Evolutionary conservation across 2,888 invertebrate species (phyloP).

Genomic region (Crepidodera aurea): DNA sequence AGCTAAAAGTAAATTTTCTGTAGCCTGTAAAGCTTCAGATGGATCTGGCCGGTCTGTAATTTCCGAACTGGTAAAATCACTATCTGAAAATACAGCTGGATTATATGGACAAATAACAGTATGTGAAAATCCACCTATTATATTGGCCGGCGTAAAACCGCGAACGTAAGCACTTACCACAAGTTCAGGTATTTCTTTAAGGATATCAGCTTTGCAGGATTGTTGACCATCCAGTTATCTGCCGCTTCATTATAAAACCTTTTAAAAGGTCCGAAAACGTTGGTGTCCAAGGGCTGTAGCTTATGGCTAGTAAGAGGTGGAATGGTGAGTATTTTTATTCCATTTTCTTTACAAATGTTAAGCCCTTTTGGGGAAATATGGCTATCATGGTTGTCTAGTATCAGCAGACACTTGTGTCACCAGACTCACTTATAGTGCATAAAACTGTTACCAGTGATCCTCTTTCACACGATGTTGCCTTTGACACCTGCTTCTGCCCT

Average conservation of each 20-base stretch:
- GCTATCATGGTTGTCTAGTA: too few species aligned
- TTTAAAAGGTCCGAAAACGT: slow-evolving; percentile 1
- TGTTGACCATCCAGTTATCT: slow-evolving; percentile 1
- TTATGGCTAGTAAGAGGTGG: too few species aligned
- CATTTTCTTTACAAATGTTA: neutral
- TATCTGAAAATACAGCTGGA: slow-evolving; percentile 7
- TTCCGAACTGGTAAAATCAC: slow-evolving; percentile 1
- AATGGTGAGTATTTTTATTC: too few species aligned
- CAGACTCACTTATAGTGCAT: neutral
- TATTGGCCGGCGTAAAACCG: too few species aligned
- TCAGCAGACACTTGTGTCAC: neutral
- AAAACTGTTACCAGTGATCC: slow-evolving; percentile 4
- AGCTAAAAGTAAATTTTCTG: neutral
- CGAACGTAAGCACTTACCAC: neutral
- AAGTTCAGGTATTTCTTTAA: too few species aligned
- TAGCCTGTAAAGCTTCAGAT: neutral
- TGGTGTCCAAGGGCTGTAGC: slow-evolving; percentile 1
- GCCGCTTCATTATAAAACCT: slow-evolving; percentile 1
- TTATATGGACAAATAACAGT: neutral
- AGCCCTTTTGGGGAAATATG: neutral
- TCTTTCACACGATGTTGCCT: slow-evolving; percentile 11
- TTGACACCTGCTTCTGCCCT: slow-evolving; percentile 3
- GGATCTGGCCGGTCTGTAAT: slow-evolving; percentile 7
- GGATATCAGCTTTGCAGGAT: slow-evolving; percentile 1
- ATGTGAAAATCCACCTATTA: neutral